Evolutionary conservation across 2,113 vertebrate genomes (phyloP).

Genomic region (Pithys albifrons): DNA sequence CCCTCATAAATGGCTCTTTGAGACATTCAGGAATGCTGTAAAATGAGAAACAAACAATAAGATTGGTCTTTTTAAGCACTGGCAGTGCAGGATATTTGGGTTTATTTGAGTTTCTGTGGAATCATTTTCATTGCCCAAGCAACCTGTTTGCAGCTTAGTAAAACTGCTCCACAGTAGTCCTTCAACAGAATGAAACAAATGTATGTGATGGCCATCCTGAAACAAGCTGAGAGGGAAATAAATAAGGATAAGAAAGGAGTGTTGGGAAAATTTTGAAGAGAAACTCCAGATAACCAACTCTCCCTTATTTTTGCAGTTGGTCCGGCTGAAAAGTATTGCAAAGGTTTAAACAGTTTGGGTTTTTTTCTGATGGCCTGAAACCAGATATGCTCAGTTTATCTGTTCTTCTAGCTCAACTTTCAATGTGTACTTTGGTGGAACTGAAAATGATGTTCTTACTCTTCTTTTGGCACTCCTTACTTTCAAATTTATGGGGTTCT

Average conservation of each 20-base stretch:
- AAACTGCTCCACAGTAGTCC: background rate
- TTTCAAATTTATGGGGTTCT: background rate
- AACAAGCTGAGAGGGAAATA: background rate
- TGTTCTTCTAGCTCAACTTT: background rate
- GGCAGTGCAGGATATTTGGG: background rate
- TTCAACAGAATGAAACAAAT: background rate
- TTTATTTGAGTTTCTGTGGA: background rate
- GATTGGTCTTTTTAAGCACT: background rate
- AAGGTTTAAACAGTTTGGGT: background rate
- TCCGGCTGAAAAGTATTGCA: background rate
- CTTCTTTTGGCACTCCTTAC: background rate
- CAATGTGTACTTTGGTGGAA: background rate
- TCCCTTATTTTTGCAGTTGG: background rate
- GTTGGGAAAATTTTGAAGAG: background rate
- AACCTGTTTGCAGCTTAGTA: background rate
- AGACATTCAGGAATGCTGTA: background rate
- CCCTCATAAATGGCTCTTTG: constrained; percentile 14
- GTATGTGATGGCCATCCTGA: background rate
- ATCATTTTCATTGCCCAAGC: background rate
- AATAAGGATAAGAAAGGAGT: background rate
- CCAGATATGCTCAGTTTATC: background rate
- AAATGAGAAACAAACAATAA: constrained; percentile 1
- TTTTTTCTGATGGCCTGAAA: background rate
- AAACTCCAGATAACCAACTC: background rate
- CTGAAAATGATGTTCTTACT: background rate